Percentiles rank a stretch among this genome's conserved stretches.
Conservation (phyloP, 2,888 invertebrate genomes). For the Nineta flava region DNA sequence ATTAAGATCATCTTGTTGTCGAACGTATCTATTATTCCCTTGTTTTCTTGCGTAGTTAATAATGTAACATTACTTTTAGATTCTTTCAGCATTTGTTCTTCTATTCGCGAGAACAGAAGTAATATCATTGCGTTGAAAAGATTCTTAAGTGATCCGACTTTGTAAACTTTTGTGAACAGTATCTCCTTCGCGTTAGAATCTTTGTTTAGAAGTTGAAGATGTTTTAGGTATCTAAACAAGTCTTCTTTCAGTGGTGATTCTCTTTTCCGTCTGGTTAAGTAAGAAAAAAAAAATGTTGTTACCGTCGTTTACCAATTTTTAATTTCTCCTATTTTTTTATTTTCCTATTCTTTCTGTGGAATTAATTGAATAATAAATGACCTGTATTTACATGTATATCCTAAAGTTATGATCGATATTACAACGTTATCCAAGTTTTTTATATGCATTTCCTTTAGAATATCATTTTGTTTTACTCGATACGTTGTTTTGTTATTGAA, state of each 20-base stretch:
- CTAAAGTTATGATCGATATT: not conserved
- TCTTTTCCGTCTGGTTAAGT: not conserved
- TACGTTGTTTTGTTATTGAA: not conserved
- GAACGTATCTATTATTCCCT: not conserved
- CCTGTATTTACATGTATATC: not conserved
- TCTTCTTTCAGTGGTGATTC: not conserved
- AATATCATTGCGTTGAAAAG: not conserved
- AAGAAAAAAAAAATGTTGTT: not conserved
- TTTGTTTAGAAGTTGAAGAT: not conserved
- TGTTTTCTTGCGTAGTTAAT: not conserved
- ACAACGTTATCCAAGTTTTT: not conserved
- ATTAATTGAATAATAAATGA: not conserved
- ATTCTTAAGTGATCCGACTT: not conserved
- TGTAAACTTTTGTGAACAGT: not conserved
- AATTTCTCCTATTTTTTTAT: not conserved
- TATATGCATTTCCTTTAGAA: not conserved
- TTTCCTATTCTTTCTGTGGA: not conserved
- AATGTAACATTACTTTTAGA: not conserved
- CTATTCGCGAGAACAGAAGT: not conserved
- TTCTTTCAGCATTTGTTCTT: not conserved
- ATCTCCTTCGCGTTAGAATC: not conserved
- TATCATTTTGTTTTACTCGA: not conserved
- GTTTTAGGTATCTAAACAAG: not conserved
- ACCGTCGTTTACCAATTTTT: too few relatives aligned
- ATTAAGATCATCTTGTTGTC: not conserved